Evolutionary conservation across 2,888 invertebrate species (phyloP), one percentile per base, ranked within the genome.

Genomic region (Gerosis bhagava): DNA sequence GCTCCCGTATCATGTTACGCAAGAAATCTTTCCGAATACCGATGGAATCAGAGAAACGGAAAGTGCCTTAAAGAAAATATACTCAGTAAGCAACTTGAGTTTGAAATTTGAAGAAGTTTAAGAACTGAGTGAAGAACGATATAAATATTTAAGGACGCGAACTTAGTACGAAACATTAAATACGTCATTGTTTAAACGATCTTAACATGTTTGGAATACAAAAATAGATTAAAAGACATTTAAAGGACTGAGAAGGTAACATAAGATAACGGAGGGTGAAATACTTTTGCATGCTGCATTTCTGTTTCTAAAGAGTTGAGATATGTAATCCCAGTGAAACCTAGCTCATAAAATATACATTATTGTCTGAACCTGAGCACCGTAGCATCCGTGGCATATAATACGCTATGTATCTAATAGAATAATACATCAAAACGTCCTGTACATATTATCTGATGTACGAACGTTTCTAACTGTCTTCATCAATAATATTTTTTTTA

Each of bases 401-500:
- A 60, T 64, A 54, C 56, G 77, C 78, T 78, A 77, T 63, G 64
- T 65, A 77, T 79, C 77, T 70, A 63, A 67, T 67, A 71, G 63
- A 69, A 73, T 68, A 67, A 79, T 77, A 72, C 68, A 73, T 76
- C 74, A 75, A 69, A 75, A 72, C 66, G 68, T 55, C 68, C 72
- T 70, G 68, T 65, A 62, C 60, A 60, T n/a, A n/a, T n/a, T 63
- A 64, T 70, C 63, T 66, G 65, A 70, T 69, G 54, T 57, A 57
- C 53, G 51, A 58, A 53, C 54, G 54, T 13, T 56, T 57, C 68
- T 80, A 81, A 79, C 81, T 83, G 82, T 82, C 83, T 74, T 74
- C 83, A 86, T 87, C 84, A 86, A 83, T 84, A 81, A 84, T 66
- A 65, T n/a, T n/a, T 77, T 83, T 83, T 80, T 84, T 82, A 76